These are phyloP conservation scores for Sitta europaea DNA, from an alignment of 2,113 vertebrate species.

Conservation along the genomic window DNA sequence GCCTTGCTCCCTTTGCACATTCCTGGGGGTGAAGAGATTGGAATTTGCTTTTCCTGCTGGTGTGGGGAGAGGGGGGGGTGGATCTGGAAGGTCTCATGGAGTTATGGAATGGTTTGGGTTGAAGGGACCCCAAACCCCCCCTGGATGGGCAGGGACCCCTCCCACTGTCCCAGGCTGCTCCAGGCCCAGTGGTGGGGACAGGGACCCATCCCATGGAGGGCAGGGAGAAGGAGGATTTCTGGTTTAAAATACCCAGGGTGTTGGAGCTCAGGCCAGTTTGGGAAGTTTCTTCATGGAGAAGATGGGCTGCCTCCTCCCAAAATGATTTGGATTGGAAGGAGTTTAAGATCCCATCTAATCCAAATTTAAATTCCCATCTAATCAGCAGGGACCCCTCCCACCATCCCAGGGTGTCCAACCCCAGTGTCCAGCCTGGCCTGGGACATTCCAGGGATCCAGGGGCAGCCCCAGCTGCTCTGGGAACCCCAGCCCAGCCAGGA, in stretches of 20 bases:
- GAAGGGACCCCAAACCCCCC: not conserved
- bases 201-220: not conserved
- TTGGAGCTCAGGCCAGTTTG: not conserved
- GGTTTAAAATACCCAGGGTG: not conserved
- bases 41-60: not conserved
- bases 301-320: not conserved
- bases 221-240: not conserved
- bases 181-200: rapidly evolving
- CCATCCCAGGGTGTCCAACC: not conserved
- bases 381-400: not conserved
- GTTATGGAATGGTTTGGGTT: not conserved
- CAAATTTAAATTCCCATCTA: too few relatives aligned
- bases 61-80: rapidly evolving
- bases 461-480: not conserved
- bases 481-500: not conserved
- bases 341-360: rapidly evolving
- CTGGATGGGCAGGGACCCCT: not conserved
- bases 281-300: not conserved
- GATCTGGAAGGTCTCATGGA: rapidly evolving
- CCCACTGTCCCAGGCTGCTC: not conserved
- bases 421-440: too few relatives aligned
- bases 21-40: rapidly evolving
- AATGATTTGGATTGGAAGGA: too few relatives aligned
- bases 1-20: rapidly evolving
- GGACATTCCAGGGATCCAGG: not conserved